Base-by-base conservation (phyloP, 2,888 invertebrate species). In the Philereme transversata region DNA sequence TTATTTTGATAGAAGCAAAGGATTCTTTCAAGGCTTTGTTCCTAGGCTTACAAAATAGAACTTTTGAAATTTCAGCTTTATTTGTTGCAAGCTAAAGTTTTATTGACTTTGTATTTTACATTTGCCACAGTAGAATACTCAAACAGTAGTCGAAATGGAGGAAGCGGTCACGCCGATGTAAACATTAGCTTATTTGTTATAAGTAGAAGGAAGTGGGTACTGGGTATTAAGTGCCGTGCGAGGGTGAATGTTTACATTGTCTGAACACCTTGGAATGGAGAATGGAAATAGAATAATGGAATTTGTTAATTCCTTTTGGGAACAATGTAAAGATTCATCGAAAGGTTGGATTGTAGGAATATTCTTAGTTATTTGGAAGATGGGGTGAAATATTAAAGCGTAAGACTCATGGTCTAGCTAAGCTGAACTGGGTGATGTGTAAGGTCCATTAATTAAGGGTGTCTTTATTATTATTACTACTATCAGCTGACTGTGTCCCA, bases 121-220 rank as follows among this genome's bases (percentile, higher is more conserved):
- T 4, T 49, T 48, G 4, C 40, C 59, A 50, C 40, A 38, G 60
- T 60, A 51, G 38, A 54, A 36, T 40, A 22, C 33, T 44, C 11
- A 58, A 57, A 54, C 54, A 57, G 62, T 54, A 57, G 62, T 36
- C 11, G 47, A 57, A 51, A 59, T 50, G 53, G 47, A 62, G 62
- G 62, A 62, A 62, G 62, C 46, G 54, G 62, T 62, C 51, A 52
- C 44, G 51, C 10, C 7, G 57, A 58, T 62, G 57, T 62, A 62
- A 62, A 62, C 62, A 62, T 54, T 10, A 54, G 35, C 11, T 52
- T 54, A 62, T 62, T 62, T 62, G 57, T 58, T 62, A 52, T 59
- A 59, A 58, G 51, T 55, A 54, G 53, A 51, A 58, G 57, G 57
- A 62, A 62, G 57, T 58, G 46, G 11, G 22, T 43, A 47, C 62